Conservation (phyloP, 2,888 invertebrate genomes). For the Tuta absoluta region DNA sequence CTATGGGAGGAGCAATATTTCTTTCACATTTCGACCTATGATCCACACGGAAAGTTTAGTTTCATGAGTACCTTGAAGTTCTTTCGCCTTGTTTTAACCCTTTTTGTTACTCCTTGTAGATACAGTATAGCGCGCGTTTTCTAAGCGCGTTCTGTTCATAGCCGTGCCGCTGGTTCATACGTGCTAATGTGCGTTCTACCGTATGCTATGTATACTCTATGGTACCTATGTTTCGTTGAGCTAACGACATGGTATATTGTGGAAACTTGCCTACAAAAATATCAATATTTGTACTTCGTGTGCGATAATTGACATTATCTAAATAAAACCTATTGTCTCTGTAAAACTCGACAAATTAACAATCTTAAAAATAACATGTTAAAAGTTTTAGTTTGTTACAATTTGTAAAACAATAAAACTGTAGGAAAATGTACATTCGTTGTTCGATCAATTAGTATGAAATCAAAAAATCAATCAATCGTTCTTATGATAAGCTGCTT, state of each 20-base stretch:
- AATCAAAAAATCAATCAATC: conserved; percentile 30
- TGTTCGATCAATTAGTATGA: conserved; percentile 45
- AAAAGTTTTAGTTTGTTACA: conserved; percentile 49
- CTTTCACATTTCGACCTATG: too few species aligned
- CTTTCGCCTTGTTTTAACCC: too few species aligned
- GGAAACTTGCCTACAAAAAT: conserved; percentile 63
- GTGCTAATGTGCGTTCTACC: too few species aligned
- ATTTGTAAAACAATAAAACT: conserved; percentile 43
- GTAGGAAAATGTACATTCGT: conserved; percentile 40
- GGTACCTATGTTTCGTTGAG: conserved; percentile 36
- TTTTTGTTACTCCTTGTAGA: too few species aligned
- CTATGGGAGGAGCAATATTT: too few species aligned
- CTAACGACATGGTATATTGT: conserved; percentile 53
- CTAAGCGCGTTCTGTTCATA: too few species aligned
- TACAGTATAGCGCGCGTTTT: too few species aligned
- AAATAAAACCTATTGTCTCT: conserved; percentile 40
- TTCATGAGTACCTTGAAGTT: too few species aligned
- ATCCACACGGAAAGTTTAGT: too few species aligned
- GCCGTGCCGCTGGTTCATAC: too few species aligned
- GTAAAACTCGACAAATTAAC: conserved; percentile 39
- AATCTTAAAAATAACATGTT: conserved; percentile 38
- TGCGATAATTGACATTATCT: conserved; percentile 63
- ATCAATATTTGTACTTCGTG: conserved; percentile 70
- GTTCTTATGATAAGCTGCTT: conserved; percentile 45
- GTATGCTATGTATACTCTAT: too few species aligned